These are phyloP conservation scores for Tragelaphus eurycerus DNA, from an alignment of 2,797 vertebrate genomes.

Conservation along the genomic window DNA sequence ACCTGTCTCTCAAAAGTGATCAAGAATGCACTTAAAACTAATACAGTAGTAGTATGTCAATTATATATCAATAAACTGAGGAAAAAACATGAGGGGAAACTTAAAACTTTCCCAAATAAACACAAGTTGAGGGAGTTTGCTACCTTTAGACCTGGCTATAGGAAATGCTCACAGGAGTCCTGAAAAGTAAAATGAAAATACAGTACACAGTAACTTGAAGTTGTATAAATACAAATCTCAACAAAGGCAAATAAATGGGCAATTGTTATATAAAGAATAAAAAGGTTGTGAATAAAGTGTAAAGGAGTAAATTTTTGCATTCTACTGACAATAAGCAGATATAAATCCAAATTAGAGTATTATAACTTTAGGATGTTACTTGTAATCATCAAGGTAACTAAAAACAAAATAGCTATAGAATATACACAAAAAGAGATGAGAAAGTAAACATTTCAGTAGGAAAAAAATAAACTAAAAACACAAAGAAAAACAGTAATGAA, in stretches of 20 bases:
- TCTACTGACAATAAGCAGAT: background rate
- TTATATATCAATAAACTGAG: background rate
- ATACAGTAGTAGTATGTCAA: background rate
- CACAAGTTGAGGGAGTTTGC: background rate
- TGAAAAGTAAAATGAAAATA: rapidly evolving
- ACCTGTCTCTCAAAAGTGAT: background rate
- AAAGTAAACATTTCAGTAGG: background rate
- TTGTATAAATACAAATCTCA: background rate
- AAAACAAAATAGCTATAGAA: background rate
- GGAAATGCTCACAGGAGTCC: background rate
- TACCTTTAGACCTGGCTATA: background rate
- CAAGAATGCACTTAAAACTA: background rate
- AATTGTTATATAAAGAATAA: background rate
- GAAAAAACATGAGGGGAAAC: background rate
- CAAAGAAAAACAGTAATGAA: background rate
- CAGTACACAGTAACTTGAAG: background rate
- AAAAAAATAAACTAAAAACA: background rate
- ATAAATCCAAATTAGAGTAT: background rate
- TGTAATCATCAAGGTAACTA: background rate
- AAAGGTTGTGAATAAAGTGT: background rate
- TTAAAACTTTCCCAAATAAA: background rate
- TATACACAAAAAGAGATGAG: background rate
- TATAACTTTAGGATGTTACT: background rate
- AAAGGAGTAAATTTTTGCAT: background rate
- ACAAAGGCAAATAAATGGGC: background rate